These are phyloP conservation scores for Cenopis cana DNA, from an alignment of 2,888 invertebrate species.

Conservation along the genomic window DNA sequence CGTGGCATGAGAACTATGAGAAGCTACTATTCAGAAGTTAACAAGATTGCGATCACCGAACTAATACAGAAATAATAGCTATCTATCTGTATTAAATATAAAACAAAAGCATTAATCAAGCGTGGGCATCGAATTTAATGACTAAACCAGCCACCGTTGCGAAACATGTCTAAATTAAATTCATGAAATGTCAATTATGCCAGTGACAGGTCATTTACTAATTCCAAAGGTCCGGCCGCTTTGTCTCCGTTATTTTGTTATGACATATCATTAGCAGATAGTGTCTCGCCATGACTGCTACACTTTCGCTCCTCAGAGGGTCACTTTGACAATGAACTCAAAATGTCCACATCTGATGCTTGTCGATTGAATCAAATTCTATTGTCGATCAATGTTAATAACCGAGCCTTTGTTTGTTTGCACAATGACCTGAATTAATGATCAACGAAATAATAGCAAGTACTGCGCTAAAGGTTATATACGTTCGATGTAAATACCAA, in stretches of 20 bases:
- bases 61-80: constrained; percentile 11
- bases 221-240: constrained; percentile 54
- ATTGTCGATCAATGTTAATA: constrained; percentile 56
- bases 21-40: constrained; percentile 25
- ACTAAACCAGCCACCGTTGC: constrained; percentile 61
- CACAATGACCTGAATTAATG: constrained; percentile 44
- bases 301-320: constrained; percentile 55
- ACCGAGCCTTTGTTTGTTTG: constrained; percentile 46
- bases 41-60: constrained; percentile 13
- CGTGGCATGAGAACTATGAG: too few relatives aligned
- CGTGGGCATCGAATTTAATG: constrained; percentile 61
- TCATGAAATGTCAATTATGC: constrained; percentile 68
- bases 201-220: constrained; percentile 74
- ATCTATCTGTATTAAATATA: constrained; percentile 48
- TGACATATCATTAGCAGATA: constrained; percentile 44
- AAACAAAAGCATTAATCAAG: constrained; percentile 64
- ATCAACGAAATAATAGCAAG: constrained; percentile 39
- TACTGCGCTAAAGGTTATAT: constrained; percentile 54
- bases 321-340: constrained; percentile 79
- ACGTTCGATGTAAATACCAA: constrained; percentile 60
- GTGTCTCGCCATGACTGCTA: constrained; percentile 34
- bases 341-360: constrained; percentile 61
- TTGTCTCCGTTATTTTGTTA: constrained; percentile 47
- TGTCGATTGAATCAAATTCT: constrained; percentile 58
- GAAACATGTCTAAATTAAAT: constrained; percentile 62